phyloP scores from a whole-genome alignment of 2,113 vertebrate species.

The Alligator mississippiensis region DNA sequence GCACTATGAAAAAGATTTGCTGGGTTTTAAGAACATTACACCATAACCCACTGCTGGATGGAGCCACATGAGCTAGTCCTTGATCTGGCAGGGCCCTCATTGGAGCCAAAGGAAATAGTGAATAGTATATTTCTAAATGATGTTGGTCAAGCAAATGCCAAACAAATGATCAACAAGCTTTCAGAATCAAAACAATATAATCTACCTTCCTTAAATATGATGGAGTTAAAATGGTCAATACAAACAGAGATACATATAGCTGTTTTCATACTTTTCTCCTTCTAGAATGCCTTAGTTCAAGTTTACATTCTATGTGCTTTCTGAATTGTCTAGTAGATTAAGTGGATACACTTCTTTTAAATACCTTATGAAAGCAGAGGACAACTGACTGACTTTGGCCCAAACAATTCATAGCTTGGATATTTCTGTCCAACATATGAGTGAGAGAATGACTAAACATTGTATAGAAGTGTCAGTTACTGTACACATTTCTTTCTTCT shows the following conservation, averaged over 20 bases:
- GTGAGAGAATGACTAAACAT: not conserved
- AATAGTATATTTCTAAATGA: not conserved
- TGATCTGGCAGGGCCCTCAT: not conserved
- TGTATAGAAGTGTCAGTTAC: not conserved
- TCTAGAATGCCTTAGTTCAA: fast-evolving
- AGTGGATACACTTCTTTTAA: not conserved
- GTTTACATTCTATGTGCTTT: not conserved
- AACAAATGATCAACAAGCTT: not conserved
- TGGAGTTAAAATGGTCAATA: not conserved
- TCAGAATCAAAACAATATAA: not conserved
- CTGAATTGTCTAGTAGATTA: not conserved
- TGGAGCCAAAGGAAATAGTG: not conserved
- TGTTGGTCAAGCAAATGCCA: not conserved
- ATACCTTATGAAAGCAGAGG: fast-evolving
- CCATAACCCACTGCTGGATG: not conserved
- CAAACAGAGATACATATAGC: not conserved
- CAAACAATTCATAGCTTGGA: not conserved
- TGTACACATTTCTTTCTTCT: not conserved
- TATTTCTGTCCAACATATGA: too few species aligned
- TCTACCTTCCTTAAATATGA: not conserved
- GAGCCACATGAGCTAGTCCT: not conserved
- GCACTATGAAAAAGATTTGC: not conserved
- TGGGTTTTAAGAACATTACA: not conserved
- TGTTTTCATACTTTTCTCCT: too few species aligned
- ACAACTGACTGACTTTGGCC: not conserved